phyloP scores from a whole-genome alignment of 2,797 vertebrate genomes.

The Channa striata region DNA sequence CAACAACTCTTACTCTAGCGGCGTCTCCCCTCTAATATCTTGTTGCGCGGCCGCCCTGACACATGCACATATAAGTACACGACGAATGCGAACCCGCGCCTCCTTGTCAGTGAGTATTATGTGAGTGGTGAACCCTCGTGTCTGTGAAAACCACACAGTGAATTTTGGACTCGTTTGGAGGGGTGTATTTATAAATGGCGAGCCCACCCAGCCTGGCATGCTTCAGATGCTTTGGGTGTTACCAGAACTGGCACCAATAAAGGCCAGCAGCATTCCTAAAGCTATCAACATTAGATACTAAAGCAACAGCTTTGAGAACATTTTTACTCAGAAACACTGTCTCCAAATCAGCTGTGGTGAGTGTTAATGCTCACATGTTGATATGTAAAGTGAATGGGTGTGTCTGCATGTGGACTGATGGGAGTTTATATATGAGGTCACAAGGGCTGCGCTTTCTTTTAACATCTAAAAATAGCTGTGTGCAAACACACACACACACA shows the following conservation, averaged over 20 bases:
- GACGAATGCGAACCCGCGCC: conserved; percentile 37
- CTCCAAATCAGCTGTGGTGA: conserved; percentile 5
- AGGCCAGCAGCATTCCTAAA: conserved; percentile 72
- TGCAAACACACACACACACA: no score
- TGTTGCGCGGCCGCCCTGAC: conserved; percentile 43
- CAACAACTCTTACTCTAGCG: background rate
- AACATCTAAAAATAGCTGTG: conserved; percentile 51
- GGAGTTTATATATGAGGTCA: conserved; percentile 44
- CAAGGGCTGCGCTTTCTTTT: conserved; percentile 56
- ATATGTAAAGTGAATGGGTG: conserved; percentile 37
- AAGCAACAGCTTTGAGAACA: background rate
- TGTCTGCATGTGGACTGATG: conserved; percentile 40
- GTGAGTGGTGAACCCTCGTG: conserved; percentile 14
- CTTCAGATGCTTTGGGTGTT: conserved; percentile 77
- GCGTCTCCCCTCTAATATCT: conserved; percentile 45
- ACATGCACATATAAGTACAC: conserved; percentile 23
- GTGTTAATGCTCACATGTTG: conserved; percentile 13
- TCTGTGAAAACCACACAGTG: conserved; percentile 50
- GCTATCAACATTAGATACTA: conserved; percentile 35
- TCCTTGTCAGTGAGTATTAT: conserved; percentile 10
- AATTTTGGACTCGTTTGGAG: conserved; percentile 69
- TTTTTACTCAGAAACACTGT: background rate
- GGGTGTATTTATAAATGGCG: conserved; percentile 82
- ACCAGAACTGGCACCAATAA: conserved; percentile 72
- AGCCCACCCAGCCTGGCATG: conserved; percentile 74